Evolutionary conservation across 2,113 vertebrate species (phyloP).

Genomic region (Choloepus hoffmanni): DNA sequence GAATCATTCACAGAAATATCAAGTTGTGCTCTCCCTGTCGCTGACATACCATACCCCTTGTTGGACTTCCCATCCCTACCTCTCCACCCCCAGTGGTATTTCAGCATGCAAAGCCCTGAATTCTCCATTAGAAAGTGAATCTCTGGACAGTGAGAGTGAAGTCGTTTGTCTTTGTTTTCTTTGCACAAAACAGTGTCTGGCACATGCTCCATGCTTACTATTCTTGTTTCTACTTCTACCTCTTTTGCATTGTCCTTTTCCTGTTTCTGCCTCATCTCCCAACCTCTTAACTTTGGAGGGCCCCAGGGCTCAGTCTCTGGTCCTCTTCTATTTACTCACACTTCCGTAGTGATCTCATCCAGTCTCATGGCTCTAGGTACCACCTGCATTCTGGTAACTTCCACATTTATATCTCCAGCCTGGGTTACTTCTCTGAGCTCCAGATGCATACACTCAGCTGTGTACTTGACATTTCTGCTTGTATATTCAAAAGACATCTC

Average conservation of each 20-base stretch:
- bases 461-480: not conserved
- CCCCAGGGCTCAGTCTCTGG: not conserved
- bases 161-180: not conserved
- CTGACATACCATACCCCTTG: not conserved
- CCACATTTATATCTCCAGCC: not conserved
- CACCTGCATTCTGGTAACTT: not conserved
- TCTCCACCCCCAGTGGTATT: not conserved
- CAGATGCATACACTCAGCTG: not conserved
- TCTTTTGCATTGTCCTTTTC: not conserved
- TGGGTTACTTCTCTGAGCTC: not conserved
- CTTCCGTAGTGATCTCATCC: not conserved
- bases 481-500: not conserved
- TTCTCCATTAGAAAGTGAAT: fast-evolving
- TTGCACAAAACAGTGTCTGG: not conserved
- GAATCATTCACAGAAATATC: not conserved
- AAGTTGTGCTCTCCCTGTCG: not conserved
- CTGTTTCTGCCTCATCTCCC: not conserved
- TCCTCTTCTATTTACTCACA: not conserved
- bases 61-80: too few species aligned
- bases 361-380: not conserved
- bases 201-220: not conserved
- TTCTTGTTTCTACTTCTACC: not conserved
- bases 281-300: not conserved
- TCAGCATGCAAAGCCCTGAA: not conserved
- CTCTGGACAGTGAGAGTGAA: not conserved